Evolutionary conservation across 2,888 invertebrate genomes (phyloP).

Genomic region (Escarpia spicata): DNA sequence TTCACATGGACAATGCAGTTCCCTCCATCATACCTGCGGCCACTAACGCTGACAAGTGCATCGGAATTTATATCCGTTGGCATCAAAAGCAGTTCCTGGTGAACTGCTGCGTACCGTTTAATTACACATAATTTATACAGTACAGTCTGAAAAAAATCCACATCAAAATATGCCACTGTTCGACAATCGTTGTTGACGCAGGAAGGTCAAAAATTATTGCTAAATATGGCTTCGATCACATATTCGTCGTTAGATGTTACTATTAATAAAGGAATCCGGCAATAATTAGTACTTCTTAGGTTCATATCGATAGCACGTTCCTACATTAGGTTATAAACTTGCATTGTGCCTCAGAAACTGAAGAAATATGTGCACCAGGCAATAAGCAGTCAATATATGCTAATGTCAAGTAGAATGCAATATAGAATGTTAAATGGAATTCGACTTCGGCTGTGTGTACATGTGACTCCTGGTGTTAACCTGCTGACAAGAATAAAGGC

Average conservation of each 20-base stretch:
- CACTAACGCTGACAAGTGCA: background rate
- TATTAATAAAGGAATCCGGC: background rate
- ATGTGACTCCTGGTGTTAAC: too few species aligned
- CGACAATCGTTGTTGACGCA: background rate
- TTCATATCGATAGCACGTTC: background rate
- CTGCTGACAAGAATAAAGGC: too few species aligned
- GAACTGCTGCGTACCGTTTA: background rate
- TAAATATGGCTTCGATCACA: background rate
- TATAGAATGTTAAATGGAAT: too few species aligned
- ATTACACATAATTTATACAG: background rate
- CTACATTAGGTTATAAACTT: background rate
- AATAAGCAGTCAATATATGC: background rate
- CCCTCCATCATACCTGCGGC: background rate
- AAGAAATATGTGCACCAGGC: background rate
- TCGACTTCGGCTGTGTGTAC: too few species aligned
- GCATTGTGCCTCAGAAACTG: background rate
- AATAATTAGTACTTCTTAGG: background rate
- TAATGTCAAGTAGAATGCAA: background rate
- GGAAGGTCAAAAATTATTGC: background rate
- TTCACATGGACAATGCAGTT: background rate
- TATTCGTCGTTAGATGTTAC: too few species aligned
- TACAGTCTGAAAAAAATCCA: slow-evolving; percentile 9
- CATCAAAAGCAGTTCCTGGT: background rate
- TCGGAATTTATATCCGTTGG: background rate
- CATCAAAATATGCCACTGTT: background rate